phyloP scores from a whole-genome alignment of 1,140 invertebrate species.

The Mycetomoellerius zeteki region DNA sequence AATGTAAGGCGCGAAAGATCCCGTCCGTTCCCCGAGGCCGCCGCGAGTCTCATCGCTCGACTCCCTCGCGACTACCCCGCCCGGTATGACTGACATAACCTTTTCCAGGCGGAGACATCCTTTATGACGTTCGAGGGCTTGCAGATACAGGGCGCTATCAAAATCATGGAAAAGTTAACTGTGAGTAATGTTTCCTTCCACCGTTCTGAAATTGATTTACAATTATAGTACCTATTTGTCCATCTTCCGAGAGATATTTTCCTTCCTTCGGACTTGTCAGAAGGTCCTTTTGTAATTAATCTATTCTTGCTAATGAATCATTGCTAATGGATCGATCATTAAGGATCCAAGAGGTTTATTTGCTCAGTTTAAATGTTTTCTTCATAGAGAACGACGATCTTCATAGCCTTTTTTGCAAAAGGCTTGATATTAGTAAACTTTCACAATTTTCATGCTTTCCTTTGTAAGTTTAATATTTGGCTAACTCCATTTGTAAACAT shows the following conservation, averaged over 20 bases:
- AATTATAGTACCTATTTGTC: background rate
- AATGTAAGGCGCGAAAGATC: constrained; percentile 91
- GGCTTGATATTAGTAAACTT: background rate
- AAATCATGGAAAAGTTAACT: constrained; percentile 98
- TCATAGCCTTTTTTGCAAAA: background rate
- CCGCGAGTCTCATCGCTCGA: constrained; percentile 60
- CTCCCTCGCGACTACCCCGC: background rate
- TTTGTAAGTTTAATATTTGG: background rate
- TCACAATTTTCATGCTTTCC: background rate
- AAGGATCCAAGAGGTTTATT: background rate
- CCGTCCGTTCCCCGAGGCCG: background rate
- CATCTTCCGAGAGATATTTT: background rate
- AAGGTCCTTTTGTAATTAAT: background rate
- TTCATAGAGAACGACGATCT: background rate
- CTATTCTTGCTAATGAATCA: background rate
- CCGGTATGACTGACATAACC: constrained; percentile 26
- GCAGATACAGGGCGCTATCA: constrained; percentile 95
- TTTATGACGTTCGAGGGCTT: constrained; percentile 98
- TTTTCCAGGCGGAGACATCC: constrained; percentile 93
- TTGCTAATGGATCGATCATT: no score
- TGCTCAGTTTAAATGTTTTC: background rate
- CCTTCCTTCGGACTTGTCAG: no score
- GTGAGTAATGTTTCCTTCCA: constrained; percentile 88
- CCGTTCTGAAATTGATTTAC: no score
- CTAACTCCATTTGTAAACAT: background rate